Base-by-base conservation (phyloP, 2,888 invertebrate genomes). In the Apotomis capreana region DNA sequence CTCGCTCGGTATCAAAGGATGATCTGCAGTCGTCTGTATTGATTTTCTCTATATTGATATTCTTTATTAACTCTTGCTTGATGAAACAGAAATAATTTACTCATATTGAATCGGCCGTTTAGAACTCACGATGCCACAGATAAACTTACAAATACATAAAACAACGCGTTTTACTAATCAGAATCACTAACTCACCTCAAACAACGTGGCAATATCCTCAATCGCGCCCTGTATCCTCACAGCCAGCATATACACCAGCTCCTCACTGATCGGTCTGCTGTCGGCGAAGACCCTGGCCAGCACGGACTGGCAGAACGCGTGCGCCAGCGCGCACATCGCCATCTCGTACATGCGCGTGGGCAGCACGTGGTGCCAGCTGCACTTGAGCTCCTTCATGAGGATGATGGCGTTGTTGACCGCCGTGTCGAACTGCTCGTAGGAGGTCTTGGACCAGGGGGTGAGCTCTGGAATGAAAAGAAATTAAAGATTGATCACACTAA, bases 271-370 rank as follows among this genome's bases (percentile, higher is more conserved):
- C 0, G 87, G 85, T 37, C 83, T 82, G 51, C 81, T 83, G 69
- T 89, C 84, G 0, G 81, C 80, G 62, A 92, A 84, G 52, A 92
- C 78, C 61, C 87, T 79, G 12, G 85, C 84, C 70, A 93, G 61
- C 67, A 91, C 81, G 0, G 86, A 81, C 73, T 91, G 89, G 75
- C 88, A 87, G 9, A 93, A 75, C 0, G 83, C 82, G 60, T 85
- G 85, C 0, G 88, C 79, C 5, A 94, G 78, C 0, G 90, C 85
- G 64, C 87, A 88, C 44, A 91, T 77, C 0, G 88, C 83, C 80
- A 89, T 85, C 65, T 89, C 86, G 46, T 92, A 94, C 89, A 92
- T 92, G 6, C 82, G 81, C 0, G 76, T 40, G 0, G 94, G 93
- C 0, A 94, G 80, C 0, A 91, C 78, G 8, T 79, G 76, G 60